Conservation (phyloP, 2,888 invertebrate species). For the Cosmopolites sordidus region DNA sequence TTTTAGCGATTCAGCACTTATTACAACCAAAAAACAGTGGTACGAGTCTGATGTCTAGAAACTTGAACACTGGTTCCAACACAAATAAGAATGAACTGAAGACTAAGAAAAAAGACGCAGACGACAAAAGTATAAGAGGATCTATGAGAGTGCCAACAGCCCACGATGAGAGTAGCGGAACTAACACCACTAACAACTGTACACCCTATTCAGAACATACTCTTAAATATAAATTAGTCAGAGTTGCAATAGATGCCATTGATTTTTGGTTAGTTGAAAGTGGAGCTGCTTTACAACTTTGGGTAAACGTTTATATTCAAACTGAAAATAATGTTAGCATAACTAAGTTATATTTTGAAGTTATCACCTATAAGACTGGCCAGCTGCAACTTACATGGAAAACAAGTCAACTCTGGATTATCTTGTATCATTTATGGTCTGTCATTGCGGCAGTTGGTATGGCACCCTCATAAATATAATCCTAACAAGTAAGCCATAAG, state of each 20-base stretch:
- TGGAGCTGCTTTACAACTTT: conserved; percentile 80
- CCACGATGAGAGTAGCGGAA: conserved; percentile 30
- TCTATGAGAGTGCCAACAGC: conserved; percentile 29
- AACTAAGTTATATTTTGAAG: too few species aligned
- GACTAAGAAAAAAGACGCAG: conserved; percentile 26
- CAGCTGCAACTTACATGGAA: conserved; percentile 92
- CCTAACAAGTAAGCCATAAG: conserved; percentile 44
- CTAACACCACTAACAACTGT: background rate
- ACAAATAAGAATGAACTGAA: conserved; percentile 26
- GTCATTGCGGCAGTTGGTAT: conserved; percentile 44
- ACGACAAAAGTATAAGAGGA: conserved; percentile 18
- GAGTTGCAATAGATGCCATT: conserved; percentile 82
- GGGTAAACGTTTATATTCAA: conserved; percentile 52
- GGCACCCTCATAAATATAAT: conserved; percentile 47
- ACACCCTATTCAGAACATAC: conserved; percentile 41
- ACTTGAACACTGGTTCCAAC: conserved; percentile 19
- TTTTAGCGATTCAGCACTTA: conserved; percentile 30
- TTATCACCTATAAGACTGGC: conserved; percentile 83
- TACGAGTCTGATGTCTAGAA: conserved; percentile 30
- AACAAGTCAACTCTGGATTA: conserved; percentile 83
- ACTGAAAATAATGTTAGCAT: conserved; percentile 1
- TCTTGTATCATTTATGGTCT: conserved; percentile 67
- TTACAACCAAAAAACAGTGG: conserved; percentile 37
- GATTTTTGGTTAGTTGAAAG: conserved; percentile 89
- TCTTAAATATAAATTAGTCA: conserved; percentile 88